These are phyloP conservation scores for Leptoteleia sp. DNA, from an alignment of 1,140 invertebrate species.

Conservation along the genomic window DNA sequence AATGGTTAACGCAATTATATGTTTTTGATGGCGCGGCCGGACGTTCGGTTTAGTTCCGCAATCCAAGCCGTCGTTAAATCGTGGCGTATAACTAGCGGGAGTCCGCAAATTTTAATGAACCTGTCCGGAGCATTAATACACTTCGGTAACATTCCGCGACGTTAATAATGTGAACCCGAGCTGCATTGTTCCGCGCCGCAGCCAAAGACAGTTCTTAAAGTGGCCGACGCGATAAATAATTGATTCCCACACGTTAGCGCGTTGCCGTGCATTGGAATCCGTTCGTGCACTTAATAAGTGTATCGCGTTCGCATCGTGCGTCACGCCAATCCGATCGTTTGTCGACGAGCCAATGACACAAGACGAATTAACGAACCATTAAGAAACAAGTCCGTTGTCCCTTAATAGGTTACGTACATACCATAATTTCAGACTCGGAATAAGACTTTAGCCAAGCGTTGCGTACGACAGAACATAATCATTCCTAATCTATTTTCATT, in stretches of 20 bases:
- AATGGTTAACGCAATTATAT: constrained; percentile 24
- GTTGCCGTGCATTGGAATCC: constrained; percentile 12
- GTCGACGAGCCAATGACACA: constrained; percentile 65
- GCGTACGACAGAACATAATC: too few relatives aligned
- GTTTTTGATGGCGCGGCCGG: constrained; percentile 16
- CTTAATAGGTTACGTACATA: too few relatives aligned
- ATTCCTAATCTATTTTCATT: too few relatives aligned
- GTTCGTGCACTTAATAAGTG: constrained; percentile 46
- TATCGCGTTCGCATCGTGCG: constrained; percentile 30
- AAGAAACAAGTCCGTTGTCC: too few relatives aligned
- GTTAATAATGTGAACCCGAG: constrained; percentile 13
- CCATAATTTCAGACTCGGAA: too few relatives aligned
- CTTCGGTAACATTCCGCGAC: constrained; percentile 28
- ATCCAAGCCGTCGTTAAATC: constrained; percentile 28
- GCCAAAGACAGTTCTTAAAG: constrained; percentile 20
- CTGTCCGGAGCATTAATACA: constrained; percentile 18
- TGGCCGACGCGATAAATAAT: constrained; percentile 36
- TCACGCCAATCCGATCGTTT: constrained; percentile 54
- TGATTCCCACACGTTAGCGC: constrained; percentile 28
- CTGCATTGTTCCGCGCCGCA: constrained; percentile 13
- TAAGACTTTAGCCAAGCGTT: too few relatives aligned
- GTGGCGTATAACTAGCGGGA: constrained; percentile 10
- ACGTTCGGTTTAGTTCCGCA: constrained; percentile 15
- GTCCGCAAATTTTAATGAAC: constrained; percentile 42
- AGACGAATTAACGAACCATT: constrained; percentile 44